Base-by-base conservation (phyloP, 2,113 vertebrate species). In the Brachionichthys hirsutus region DNA sequence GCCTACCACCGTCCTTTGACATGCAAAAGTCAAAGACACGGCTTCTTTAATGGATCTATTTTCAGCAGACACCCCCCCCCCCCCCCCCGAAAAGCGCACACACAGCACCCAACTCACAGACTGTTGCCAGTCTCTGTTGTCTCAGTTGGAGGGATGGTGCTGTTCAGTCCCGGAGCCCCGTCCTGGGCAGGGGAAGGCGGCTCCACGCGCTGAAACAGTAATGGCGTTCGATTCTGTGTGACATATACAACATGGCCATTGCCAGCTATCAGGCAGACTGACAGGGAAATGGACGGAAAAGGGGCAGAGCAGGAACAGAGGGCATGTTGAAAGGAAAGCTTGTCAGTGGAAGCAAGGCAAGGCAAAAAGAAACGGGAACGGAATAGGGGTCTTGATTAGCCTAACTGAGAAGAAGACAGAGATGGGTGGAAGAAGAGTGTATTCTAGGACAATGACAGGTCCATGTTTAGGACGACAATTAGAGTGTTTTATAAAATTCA, bases 131-230 rank as follows among this genome's bases (percentile, higher is more conserved):
- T 83, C 46, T 91, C 90, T 3, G 74, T 76, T 9, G 73, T 76
- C 56, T 92, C 92, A 17, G 90, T 82, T 15, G 92, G 92, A 52
- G 94, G 92, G 40, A 94, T 90, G n/a, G 90, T 48, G 1, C 92
- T 94, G 6, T 92, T 94, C 50, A 90, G 90, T 72, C 92, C 91
- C 1, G 87, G 90, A 8, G 84, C 92, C 51, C 89, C 93, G 7
- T 97, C 95, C 84, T 96, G 94, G 7, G 89, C 85, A 1, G 94
- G 94, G 49, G 95, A 94, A 0, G 93, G 92, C 0, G 94, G 94
- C 85, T 96, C 96, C 94, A 98, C 92, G 79, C 94, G 95, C 92
- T 98, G 95, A 93, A 98, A 98, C 93, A 98, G 95, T 92, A 98
- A 93, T 56, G 96, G 93, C 43, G 95, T 98, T 90, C 95, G 95